These are phyloP conservation scores for Heterodera filipjevi DNA, from an alignment of 2,888 invertebrate species.

Conservation along the genomic window DNA sequence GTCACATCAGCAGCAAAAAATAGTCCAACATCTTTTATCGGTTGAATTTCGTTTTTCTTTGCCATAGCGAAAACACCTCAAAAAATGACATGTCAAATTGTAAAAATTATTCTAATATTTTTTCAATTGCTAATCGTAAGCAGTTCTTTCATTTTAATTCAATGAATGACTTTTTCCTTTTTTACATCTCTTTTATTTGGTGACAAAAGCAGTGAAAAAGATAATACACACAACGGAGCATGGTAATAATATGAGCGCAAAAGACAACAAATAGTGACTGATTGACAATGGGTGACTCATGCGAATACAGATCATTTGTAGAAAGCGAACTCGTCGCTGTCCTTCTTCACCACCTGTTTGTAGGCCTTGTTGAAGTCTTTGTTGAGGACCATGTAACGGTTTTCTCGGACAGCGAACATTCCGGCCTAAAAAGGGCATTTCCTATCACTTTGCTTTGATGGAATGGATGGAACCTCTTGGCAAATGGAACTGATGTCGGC, in stretches of 20 bases:
- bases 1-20: background rate
- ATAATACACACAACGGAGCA: background rate
- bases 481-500: conserved; percentile 99
- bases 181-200: background rate
- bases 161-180: background rate
- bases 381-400: conserved; percentile 94
- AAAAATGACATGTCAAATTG: no score
- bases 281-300: background rate
- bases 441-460: background rate
- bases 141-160: no score
- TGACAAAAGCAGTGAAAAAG: background rate
- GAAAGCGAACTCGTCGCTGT: conserved; percentile 98
- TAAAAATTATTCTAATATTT: no score
- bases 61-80: no score
- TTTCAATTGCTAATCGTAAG: no score
- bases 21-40: background rate
- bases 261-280: background rate
- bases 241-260: background rate
- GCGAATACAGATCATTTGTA: conserved; percentile 78
- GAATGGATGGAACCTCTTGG: conserved; percentile 77
- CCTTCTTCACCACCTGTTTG: conserved; percentile 98
- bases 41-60: no score
- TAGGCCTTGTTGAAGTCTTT: conserved; percentile 99
- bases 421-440: conserved; percentile 75
- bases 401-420: conserved; percentile 99